Percentiles rank a stretch among this genome's conserved stretches.
phyloP scores from a whole-genome alignment of 2,113 vertebrate genomes.

The Verasper variegatus region DNA sequence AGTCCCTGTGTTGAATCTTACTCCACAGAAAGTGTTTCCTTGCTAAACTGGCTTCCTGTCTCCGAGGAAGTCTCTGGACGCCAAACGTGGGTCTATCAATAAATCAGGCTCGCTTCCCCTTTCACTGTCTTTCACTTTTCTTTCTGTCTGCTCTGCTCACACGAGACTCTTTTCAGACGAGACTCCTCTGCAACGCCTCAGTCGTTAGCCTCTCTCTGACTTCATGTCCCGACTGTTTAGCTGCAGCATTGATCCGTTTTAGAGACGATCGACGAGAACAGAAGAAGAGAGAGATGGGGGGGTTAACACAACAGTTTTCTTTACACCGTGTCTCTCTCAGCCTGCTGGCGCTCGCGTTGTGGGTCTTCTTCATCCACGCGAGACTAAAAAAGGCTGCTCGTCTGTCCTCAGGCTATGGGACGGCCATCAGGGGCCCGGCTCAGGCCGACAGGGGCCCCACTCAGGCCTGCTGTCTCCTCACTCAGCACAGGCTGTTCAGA shows the following conservation, averaged over 20 bases:
- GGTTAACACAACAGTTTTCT: too few species aligned
- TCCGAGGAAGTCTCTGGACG: conserved; percentile 52
- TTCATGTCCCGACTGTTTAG: too few species aligned
- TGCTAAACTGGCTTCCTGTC: conserved; percentile 52
- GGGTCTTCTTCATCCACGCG: conserved; percentile 22
- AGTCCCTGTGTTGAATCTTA: conserved; percentile 34
- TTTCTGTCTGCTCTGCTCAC: conserved; percentile 11
- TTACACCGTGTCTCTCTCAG: neutral
- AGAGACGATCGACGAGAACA: too few species aligned
- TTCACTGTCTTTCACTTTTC: conserved; percentile 57
- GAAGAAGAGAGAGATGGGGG: too few species aligned
- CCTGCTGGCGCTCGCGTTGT: conserved; percentile 11
- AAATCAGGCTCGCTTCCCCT: conserved; percentile 66
- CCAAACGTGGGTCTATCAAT: conserved; percentile 60
- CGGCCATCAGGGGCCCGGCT: too few species aligned
- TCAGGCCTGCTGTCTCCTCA: too few species aligned
- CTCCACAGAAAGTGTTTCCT: conserved; percentile 27
- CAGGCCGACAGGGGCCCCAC: too few species aligned
- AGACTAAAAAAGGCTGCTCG: conserved; percentile 42
- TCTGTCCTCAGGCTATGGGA: conserved; percentile 49
- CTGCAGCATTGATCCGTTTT: too few species aligned
- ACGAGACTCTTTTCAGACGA: neutral
- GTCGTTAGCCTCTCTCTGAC: too few species aligned
- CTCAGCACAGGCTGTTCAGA: too few species aligned
- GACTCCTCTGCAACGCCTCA: too few species aligned